phyloP scores from a whole-genome alignment of 2,113 vertebrate genomes.

The Eptesicus fuscus region DNA sequence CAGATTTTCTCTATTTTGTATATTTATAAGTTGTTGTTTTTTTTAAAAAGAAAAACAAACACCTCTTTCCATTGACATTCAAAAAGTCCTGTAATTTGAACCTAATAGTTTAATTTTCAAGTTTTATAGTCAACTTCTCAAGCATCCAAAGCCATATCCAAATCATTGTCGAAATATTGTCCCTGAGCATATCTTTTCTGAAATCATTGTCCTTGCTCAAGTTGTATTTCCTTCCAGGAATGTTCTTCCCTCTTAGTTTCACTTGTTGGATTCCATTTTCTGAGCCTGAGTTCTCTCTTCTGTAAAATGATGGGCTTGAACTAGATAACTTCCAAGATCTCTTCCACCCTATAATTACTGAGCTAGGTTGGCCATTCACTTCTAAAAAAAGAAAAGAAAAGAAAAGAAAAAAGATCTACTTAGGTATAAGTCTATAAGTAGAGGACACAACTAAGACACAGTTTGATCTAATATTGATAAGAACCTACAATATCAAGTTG shows the following conservation, averaged over 20 bases:
- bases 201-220: background rate
- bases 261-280: background rate
- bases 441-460: background rate
- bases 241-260: background rate
- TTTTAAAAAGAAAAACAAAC: background rate
- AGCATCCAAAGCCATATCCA: background rate
- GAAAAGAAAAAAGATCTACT: constrained; percentile 9
- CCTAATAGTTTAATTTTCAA: background rate
- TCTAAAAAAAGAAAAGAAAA: background rate
- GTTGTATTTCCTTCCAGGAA: background rate
- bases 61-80: background rate
- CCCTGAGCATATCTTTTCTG: background rate
- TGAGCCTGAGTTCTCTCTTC: background rate
- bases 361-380: background rate
- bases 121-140: background rate
- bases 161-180: background rate
- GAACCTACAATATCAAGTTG: background rate
- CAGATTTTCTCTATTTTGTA: background rate
- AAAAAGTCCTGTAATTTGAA: background rate
- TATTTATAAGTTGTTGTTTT: background rate
- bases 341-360: background rate
- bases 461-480: background rate
- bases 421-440: background rate
- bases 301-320: background rate
- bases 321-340: background rate